These are phyloP conservation scores for Limonius californicus DNA, from an alignment of 1,140 invertebrate genomes.

Conservation along the genomic window DNA sequence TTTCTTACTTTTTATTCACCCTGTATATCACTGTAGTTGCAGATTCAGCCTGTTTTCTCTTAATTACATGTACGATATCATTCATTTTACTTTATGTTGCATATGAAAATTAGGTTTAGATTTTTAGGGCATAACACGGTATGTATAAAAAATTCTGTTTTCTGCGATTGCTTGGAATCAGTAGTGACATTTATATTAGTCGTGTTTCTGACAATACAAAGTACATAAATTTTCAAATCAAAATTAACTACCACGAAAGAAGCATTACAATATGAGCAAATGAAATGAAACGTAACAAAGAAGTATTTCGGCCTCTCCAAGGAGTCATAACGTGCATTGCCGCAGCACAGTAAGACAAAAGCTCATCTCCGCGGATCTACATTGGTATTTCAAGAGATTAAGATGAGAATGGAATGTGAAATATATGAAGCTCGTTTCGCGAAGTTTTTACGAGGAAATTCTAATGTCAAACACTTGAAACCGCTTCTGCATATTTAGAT, in stretches of 20 bases:
- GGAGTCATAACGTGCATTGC: slow-evolving; percentile 7
- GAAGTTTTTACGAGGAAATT: background rate
- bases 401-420: slow-evolving; percentile 12
- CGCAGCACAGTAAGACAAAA: slow-evolving; percentile 8
- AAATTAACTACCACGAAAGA: background rate
- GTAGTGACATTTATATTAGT: too few species aligned
- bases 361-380: slow-evolving; percentile 6
- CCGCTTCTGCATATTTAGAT: slow-evolving; percentile 1
- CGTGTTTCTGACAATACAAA: too few species aligned
- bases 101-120: too few species aligned
- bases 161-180: too few species aligned
- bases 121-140: too few species aligned
- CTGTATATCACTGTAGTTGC: too few species aligned
- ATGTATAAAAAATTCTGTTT: too few species aligned
- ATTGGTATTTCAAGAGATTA: slow-evolving; percentile 13
- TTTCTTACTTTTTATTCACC: too few species aligned
- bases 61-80: too few species aligned
- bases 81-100: too few species aligned
- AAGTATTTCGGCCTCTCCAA: background rate
- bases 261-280: slow-evolving; percentile 9
- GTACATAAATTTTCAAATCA: too few species aligned
- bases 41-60: too few species aligned
- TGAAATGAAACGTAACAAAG: slow-evolving; percentile 14
- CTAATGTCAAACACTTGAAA: slow-evolving; percentile 11
- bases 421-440: slow-evolving; percentile 8